Evolutionary conservation across 1,140 invertebrate genomes (phyloP), one percentile per base, ranked within the genome.

Genomic region (Daktulosphaira vitifoliae): DNA sequence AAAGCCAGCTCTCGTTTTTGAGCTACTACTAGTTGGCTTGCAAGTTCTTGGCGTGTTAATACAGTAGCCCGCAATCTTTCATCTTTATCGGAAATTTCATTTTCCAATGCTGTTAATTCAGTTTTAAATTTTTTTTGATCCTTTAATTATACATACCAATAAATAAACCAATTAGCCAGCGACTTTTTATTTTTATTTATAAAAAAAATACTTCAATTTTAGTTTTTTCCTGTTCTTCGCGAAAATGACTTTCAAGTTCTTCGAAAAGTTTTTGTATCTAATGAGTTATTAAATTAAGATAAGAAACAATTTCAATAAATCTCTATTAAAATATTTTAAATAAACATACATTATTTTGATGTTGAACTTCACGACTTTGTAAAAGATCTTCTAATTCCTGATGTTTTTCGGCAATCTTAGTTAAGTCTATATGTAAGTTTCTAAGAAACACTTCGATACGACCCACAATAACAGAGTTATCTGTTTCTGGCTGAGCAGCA

Each of bases 251-350:
- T 48, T 68, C 67, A 0, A 68, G 39, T 53, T 68, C 67, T 44
- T 68, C 67, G 26, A 65, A 68, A 1, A 68, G 50, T 37, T 66
- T 66, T 37, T 56, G 39, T 20, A 66, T 59, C 65, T 68, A 53
- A 23, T 33, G 29, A 33, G n/a, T n/a, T n/a, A n/a, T n/a, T n/a
- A n/a, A n/a, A n/a, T n/a, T n/a, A n/a, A n/a, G n/a, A n/a, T n/a
- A n/a, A n/a, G n/a, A n/a, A n/a, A n/a, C n/a, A n/a, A n/a, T n/a
- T n/a, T n/a, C n/a, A n/a, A n/a, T n/a, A n/a, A n/a, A n/a, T n/a
- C n/a, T n/a, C n/a, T n/a, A n/a, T n/a, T n/a, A n/a, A n/a, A n/a
- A n/a, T n/a, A n/a, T n/a, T n/a, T 33, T 6, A 11, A 33, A 11
- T 33, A 5, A 33, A 33, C 15, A 3, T 59, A 66, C 65, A 22